Evolutionary conservation across 2,797 vertebrate genomes (phyloP).

Genomic region (Macropus fuliginosus): DNA sequence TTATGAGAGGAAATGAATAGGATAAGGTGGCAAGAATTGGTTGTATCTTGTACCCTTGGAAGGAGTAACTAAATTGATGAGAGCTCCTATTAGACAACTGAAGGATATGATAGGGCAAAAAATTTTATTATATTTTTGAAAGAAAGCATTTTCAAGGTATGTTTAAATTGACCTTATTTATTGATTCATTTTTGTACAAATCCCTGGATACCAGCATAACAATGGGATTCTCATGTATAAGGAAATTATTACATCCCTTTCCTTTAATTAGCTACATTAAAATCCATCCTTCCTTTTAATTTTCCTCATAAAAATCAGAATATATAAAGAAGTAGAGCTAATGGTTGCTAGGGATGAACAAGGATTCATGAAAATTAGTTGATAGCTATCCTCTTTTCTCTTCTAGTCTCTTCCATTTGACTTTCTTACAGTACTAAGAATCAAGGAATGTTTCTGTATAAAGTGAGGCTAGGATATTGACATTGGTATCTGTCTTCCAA

Average conservation of each 20-base stretch:
- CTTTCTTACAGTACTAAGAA: not conserved
- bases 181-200: not conserved
- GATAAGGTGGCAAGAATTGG: not conserved
- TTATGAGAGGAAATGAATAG: not conserved
- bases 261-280: not conserved
- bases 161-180: not conserved
- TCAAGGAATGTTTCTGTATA: not conserved
- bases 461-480: not conserved
- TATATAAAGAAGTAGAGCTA: conserved; percentile 20
- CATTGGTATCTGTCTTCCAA: not conserved
- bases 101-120: not conserved
- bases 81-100: not conserved
- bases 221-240: not conserved
- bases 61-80: not conserved
- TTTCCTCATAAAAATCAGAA: conserved; percentile 26
- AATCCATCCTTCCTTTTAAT: not conserved
- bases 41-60: not conserved
- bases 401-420: not conserved
- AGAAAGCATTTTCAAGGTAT: not conserved
- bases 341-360: not conserved
- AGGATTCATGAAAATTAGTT: not conserved
- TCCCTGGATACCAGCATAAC: not conserved
- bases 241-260: not conserved
- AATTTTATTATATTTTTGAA: not conserved
- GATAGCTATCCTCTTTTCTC: not conserved